Evolutionary conservation across 2,113 vertebrate species (phyloP).

Genomic region (Canis aureus): DNA sequence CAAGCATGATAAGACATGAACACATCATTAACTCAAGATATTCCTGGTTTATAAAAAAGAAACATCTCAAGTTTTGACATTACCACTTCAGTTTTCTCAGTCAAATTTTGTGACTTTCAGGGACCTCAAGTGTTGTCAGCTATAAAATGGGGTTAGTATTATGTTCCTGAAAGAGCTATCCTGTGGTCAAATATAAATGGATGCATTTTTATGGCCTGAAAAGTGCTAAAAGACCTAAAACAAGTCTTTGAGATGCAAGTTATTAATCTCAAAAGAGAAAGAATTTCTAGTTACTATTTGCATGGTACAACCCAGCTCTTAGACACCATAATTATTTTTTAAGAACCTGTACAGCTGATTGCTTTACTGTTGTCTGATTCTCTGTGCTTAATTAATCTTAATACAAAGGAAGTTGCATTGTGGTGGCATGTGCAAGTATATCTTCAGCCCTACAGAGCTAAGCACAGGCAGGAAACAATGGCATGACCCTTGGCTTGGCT

Average conservation of each 20-base stretch:
- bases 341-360: not conserved
- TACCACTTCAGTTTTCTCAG: not conserved
- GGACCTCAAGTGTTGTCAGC: not conserved
- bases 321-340: not conserved
- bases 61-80: not conserved
- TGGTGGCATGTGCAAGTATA: not conserved
- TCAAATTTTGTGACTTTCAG: not conserved
- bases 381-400: not conserved
- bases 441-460: not conserved
- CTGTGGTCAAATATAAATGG: not conserved
- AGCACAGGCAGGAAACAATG: not conserved
- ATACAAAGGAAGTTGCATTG: not conserved
- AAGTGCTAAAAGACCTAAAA: not conserved
- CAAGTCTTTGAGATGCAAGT: not conserved
- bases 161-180: not conserved
- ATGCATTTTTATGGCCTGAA: not conserved
- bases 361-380: not conserved
- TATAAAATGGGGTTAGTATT: not conserved
- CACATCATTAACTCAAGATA: not conserved
- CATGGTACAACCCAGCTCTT: not conserved
- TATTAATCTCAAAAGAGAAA: not conserved
- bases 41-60: not conserved
- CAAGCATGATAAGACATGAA: not conserved
- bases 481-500: fast-evolving
- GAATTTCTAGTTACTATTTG: not conserved